A percentile compares a stretch with the other conserved stretches of the same genome.
phyloP scores from a whole-genome alignment of 1,140 invertebrate species.

The Ceratosolen fusciceps region DNA sequence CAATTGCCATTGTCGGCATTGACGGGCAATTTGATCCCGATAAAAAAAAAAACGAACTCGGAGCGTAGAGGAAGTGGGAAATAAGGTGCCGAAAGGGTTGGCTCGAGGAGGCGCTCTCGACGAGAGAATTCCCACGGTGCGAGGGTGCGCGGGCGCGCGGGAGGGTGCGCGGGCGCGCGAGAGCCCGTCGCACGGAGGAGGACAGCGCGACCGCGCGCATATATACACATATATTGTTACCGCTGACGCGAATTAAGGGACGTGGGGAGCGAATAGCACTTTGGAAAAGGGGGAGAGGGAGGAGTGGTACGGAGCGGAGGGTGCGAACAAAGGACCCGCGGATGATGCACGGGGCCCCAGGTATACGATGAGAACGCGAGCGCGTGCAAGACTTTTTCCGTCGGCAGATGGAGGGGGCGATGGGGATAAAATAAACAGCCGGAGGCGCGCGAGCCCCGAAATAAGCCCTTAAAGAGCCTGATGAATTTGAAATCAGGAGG shows the following conservation, averaged over 20 bases:
- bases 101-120: neutral
- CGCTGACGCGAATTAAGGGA: conserved; percentile 40
- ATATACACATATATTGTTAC: neutral
- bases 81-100: conserved; percentile 7
- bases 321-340: neutral
- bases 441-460: conserved; percentile 62
- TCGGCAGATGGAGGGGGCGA: neutral
- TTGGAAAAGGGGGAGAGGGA: neutral
- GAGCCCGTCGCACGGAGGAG: neutral
- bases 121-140: conserved; percentile 18
- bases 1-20: conserved; percentile 44
- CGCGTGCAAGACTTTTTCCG: conserved; percentile 4
- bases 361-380: conserved; percentile 25
- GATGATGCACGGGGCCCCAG: neutral
- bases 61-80: conserved; percentile 12
- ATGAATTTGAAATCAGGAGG: conserved; percentile 71
- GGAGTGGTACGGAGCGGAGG: neutral
- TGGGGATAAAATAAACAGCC: conserved; percentile 67
- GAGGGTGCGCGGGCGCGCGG: neutral
- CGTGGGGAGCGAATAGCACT: conserved; percentile 12
- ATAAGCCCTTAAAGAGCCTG: conserved; percentile 72
- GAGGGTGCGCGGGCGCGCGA: neutral
- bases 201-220: neutral
- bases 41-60: conserved; percentile 9
- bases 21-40: conserved; percentile 51